Base-by-base conservation (phyloP, 2,797 vertebrate species). In the Acanthis flammea region DNA sequence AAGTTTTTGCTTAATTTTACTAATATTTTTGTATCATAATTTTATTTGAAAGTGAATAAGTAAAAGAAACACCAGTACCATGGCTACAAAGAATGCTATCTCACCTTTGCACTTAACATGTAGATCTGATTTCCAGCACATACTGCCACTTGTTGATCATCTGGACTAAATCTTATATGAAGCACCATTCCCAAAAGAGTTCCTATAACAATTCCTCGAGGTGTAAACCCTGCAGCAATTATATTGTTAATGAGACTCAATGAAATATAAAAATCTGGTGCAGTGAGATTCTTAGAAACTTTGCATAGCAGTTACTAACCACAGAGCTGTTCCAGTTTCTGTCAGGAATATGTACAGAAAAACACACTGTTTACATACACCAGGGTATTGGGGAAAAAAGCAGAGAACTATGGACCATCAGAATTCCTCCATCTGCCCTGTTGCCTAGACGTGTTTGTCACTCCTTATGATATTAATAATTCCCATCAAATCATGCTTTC, bases 51-150 rank as follows among this genome's bases (percentile, higher is more conserved):
- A 92, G 28, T 35, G 4, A 88, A 3, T 30, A 60, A 72, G 11
- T 62, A 79, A 71, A 78, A 77, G 55, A 76, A 70, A 68, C 15
- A 84, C 4, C 31, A 82, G 30, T 25, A 79, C 24, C 19, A 39
- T 25, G 23, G 30, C 14, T 35, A 68, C n/a, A 60, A 51, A 83
- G 17, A 86, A 92, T 28, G 12, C 4, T 35, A 15, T 66, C 96
- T 97, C 48, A 98, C 98, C 98, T 97, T 80, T 12, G 93, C 45
- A 65, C 91, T 97, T 92, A 98, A 85, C 35, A 97, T 1, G 45
- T 95, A 91, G 61, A 98, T 92, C 37, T 11, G 86, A 55, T 76
- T 97, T 79, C 95, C 96, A 55, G 95, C 92, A 87, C 98, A 97
- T 33, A 95, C 87, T 3, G 96, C 97, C 19, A 97, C 74, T 19